Base-by-base conservation (phyloP, 2,888 invertebrate species). In the Glaucopsyche alexis region DNA sequence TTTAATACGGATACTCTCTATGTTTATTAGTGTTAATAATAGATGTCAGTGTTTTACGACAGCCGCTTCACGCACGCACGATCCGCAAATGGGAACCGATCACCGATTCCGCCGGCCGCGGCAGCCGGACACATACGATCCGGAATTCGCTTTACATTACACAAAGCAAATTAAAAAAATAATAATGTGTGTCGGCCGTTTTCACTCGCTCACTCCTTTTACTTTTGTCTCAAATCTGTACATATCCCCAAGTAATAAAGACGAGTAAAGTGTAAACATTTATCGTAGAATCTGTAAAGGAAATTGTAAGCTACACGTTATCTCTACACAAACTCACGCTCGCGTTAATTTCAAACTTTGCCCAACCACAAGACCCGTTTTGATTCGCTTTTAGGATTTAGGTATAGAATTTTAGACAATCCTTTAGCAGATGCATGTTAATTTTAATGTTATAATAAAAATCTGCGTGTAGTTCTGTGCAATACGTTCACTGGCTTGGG, bases 11-110 rank as follows among this genome's bases (percentile, higher is more conserved):
- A 47, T 47, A 47, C 6, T 7, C 47, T 47, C 47, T 11, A 47
- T 47, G 13, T 47, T 8, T 13, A 13, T 11, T 47, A 47, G 47
- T 47, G 47, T 3, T 47, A 47, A 47, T 47, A 47, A 47, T 47
- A 11, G 47, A 47, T 47, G 11, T 11, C 8, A 47, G 9, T 42
- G 42, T 42, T 42, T 7, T 47, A 47, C 60, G 16, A 19, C 45
- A 66, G 6, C 8, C 9, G 47, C 13, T 69, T 69, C 47, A 69
- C 69, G 66, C 66, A 66, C 66, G 69, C 69, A 29, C 69, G 45
- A 13, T 19, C 19, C 29, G 69, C 45, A 8, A 42, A 47, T 69
- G 49, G 69, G 69, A 69, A 69, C 69, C 29, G 49, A 13, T 19
- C 45, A 7, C 5, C 16, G n/a, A 42, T 29, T 60, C 60, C 29